Evolutionary conservation across 2,888 invertebrate species (phyloP).

Genomic region (Clanis bilineata): DNA sequence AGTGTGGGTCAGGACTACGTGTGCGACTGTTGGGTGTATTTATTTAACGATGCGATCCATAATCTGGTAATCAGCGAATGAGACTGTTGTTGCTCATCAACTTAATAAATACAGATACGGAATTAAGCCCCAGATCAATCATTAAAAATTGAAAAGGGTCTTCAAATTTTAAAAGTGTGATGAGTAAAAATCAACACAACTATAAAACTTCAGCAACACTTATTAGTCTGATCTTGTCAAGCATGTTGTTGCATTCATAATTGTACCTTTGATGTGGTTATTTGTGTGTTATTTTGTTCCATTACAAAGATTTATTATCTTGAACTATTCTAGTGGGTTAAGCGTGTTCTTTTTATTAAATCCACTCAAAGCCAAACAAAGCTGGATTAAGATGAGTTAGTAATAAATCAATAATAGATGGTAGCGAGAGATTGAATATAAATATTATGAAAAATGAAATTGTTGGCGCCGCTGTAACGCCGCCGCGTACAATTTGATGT

Average conservation of each 20-base stretch:
- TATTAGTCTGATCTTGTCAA: neutral
- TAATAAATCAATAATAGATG: constrained; percentile 9
- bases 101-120: too few species aligned
- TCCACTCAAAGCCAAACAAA: neutral
- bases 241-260: neutral
- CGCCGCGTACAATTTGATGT: neutral
- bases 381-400: neutral
- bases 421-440: constrained; percentile 3
- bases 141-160: too few species aligned
- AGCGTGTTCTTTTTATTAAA: neutral
- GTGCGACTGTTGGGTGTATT: too few species aligned
- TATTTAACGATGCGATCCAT: too few species aligned
- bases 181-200: too few species aligned
- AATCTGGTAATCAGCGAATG: too few species aligned
- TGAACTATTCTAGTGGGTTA: neutral
- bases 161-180: too few species aligned
- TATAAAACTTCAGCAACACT: neutral
- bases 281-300: neutral
- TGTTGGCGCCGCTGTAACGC: constrained; percentile 4
- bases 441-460: constrained; percentile 10
- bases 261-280: neutral
- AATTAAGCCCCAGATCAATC: too few species aligned
- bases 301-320: constrained; percentile 3
- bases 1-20: too few species aligned
- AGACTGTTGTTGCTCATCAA: too few species aligned